Conservation (phyloP, 64 coral and sea anemone genomes). For the Platygyra sinensis region DNA sequence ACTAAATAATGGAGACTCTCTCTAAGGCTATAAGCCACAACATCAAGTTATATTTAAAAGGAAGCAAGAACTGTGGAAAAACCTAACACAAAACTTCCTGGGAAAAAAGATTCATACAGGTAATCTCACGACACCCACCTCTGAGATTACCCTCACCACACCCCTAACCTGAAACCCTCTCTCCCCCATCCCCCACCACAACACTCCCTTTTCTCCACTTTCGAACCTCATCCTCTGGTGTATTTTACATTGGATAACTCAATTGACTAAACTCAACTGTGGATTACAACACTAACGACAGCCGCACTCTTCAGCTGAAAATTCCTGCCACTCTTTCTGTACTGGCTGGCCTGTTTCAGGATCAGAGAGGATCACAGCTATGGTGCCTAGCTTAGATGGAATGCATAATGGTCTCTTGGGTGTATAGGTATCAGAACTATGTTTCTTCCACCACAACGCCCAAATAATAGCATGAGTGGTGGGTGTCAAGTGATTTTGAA, state of each 20-base stretch:
- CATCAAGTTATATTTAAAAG: not conserved
- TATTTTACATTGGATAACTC: not conserved
- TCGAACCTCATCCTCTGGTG: no score
- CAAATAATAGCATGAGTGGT: not conserved
- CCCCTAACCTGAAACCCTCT: no score
- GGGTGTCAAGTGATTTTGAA: not conserved
- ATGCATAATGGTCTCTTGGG: not conserved
- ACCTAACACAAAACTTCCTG: not conserved
- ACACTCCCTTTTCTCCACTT: no score
- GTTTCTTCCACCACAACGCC: not conserved
- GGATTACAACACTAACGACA: not conserved
- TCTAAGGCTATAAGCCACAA: not conserved
- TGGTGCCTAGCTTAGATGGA: not conserved
- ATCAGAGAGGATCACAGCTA: not conserved
- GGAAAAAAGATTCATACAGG: no score
- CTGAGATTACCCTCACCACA: not conserved
- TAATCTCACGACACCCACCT: not conserved
- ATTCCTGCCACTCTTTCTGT: conserved; percentile 9
- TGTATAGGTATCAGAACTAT: not conserved
- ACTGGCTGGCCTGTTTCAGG: not conserved
- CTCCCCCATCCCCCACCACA: no score
- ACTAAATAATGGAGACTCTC: not conserved
- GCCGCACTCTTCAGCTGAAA: not conserved
- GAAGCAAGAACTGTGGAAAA: not conserved
- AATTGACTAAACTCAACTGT: not conserved